Evolutionary conservation across 1,140 invertebrate genomes (phyloP).

Genomic region (Bombus affinis): DNA sequence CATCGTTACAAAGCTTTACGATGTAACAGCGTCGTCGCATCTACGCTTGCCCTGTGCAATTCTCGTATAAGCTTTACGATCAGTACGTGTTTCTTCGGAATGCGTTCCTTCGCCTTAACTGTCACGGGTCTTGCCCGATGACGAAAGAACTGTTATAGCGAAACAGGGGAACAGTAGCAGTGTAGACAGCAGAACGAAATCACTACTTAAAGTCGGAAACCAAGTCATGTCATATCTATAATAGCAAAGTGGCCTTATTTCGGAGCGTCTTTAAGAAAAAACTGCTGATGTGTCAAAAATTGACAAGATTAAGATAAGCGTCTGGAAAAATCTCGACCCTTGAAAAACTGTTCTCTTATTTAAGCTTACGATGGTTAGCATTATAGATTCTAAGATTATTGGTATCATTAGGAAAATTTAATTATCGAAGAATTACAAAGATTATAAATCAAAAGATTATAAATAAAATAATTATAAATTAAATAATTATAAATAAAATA

Average conservation of each 20-base stretch:
- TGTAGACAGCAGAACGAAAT: conserved; percentile 33
- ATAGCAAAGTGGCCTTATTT: neutral
- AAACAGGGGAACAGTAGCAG: neutral
- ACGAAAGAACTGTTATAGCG: conserved; percentile 24
- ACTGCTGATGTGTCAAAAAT: neutral
- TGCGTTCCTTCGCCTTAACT: conserved; percentile 30
- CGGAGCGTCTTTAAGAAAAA: neutral
- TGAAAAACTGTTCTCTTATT: neutral
- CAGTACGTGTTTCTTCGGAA: conserved; percentile 36
- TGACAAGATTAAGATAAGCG: no score
- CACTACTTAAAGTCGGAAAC: conserved; percentile 37
- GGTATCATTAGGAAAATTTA: no score
- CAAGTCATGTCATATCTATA: conserved; percentile 23
- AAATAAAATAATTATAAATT: no score
- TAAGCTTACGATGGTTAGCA: no score
- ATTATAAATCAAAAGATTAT: no score
- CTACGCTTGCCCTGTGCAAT: conserved; percentile 4
- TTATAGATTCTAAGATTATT: no score
- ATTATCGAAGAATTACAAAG: no score
- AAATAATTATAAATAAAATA: no score
- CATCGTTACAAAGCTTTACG: conserved; percentile 6
- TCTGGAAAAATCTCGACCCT: neutral
- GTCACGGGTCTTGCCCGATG: neutral
- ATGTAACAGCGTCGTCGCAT: conserved; percentile 3
- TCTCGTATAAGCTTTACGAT: conserved; percentile 52